A percentile compares a stretch with the other conserved stretches of the same genome.
Conservation (phyloP, 1,140 invertebrate genomes). For the Cydia fagiglandana region DNA sequence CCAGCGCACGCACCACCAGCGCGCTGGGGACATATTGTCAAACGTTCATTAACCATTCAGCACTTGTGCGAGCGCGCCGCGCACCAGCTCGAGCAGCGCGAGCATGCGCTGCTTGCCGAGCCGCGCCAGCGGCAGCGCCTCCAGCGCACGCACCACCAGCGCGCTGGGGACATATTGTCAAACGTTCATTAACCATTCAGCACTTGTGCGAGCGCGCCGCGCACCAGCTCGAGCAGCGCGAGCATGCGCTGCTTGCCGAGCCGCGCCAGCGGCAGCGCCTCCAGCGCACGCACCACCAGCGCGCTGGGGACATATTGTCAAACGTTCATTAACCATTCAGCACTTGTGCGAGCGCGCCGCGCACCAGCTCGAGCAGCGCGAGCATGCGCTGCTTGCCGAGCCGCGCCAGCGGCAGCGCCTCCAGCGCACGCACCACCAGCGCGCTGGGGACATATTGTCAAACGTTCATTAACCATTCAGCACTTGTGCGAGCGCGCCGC, state of each 20-base stretch:
- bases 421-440: constrained; percentile 81
- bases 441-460: constrained; percentile 53
- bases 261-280: constrained; percentile 84
- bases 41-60: no score
- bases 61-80: constrained; percentile 88
- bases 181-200: no score
- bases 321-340: no score
- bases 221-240: constrained; percentile 91
- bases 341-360: constrained; percentile 88
- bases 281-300: constrained; percentile 81
- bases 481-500: constrained; percentile 88
- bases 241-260: constrained; percentile 92
- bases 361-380: constrained; percentile 91
- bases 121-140: constrained; percentile 84
- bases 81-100: constrained; percentile 91
- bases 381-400: constrained; percentile 92
- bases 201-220: constrained; percentile 88
- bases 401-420: constrained; percentile 84
- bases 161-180: constrained; percentile 53
- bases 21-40: constrained; percentile 53
- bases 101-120: constrained; percentile 92
- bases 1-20: constrained; percentile 81
- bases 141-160: constrained; percentile 81
- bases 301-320: constrained; percentile 53
- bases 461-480: no score